A percentile compares a stretch with the other conserved stretches of the same genome.
Conservation (phyloP, 2,797 vertebrate species). For the Rhodeus uyekii region DNA sequence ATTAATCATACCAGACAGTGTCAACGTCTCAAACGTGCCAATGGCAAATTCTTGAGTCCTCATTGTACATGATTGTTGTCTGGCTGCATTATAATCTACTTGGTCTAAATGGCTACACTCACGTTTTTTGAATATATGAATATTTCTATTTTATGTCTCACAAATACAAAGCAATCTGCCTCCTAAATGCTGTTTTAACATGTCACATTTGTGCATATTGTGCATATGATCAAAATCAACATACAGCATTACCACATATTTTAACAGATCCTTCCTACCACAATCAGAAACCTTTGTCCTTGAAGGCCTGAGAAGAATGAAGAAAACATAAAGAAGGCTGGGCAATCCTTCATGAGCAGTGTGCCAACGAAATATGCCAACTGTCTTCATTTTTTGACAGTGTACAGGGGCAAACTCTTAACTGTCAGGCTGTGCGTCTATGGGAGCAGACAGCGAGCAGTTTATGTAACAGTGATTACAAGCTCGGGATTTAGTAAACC, state of each 20-base stretch:
- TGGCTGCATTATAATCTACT: not conserved
- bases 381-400: not conserved
- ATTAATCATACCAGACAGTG: no score
- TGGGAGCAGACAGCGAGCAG: constrained; percentile 61
- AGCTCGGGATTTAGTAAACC: constrained; percentile 64
- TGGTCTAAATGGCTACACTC: not conserved
- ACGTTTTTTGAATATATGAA: no score
- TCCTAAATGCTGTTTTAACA: not conserved
- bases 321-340: not conserved
- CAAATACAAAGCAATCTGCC: not conserved
- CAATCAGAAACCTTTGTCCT: not conserved
- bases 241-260: not conserved
- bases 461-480: constrained; percentile 85
- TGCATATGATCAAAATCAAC: not conserved
- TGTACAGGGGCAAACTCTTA: not conserved
- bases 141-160: not conserved
- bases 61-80: not conserved
- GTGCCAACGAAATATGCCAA: not conserved
- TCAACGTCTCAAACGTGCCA: no score
- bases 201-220: not conserved
- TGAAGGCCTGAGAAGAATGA: not conserved
- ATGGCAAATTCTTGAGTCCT: not conserved
- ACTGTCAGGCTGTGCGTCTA: not conserved
- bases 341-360: not conserved
- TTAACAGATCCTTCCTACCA: not conserved